These are phyloP conservation scores for Orius laevigatus DNA, from an alignment of 1,140 invertebrate species.

Conservation along the genomic window DNA sequence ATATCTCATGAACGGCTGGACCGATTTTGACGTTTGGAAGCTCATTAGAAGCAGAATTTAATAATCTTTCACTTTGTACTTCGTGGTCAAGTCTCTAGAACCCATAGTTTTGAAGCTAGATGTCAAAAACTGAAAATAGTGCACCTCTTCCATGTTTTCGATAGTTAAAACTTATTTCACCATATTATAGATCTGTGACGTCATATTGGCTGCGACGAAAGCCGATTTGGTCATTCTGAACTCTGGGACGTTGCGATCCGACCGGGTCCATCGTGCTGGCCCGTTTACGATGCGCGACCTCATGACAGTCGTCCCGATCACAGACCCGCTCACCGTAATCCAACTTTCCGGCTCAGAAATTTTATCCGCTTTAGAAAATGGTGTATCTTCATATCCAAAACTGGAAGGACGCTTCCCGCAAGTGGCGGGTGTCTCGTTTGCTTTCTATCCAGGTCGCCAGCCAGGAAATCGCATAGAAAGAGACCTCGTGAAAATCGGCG, in stretches of 20 bases:
- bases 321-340: slow-evolving; percentile 65
- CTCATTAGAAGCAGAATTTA: no score
- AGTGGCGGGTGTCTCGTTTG: slow-evolving; percentile 66
- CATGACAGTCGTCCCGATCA: slow-evolving; percentile 64
- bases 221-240: slow-evolving; percentile 73
- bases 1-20: no score
- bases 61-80: no score
- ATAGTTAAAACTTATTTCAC: no score
- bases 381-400: slow-evolving; percentile 56
- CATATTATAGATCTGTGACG: slow-evolving; percentile 47
- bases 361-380: slow-evolving; percentile 58
- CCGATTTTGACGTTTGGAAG: no score
- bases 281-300: slow-evolving; percentile 69
- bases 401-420: slow-evolving; percentile 68
- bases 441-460: slow-evolving; percentile 54
- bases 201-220: slow-evolving; percentile 64
- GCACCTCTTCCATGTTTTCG: no score
- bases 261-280: slow-evolving; percentile 55
- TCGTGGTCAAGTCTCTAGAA: no score
- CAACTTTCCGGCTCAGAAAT: slow-evolving; percentile 31
- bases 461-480: slow-evolving; percentile 51
- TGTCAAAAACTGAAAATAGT: no score
- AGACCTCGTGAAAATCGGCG: slow-evolving; percentile 59
- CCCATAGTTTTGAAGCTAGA: no score
- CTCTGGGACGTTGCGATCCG: slow-evolving; percentile 71